These are phyloP conservation scores for Lithobius niger DNA, from an alignment of 1,140 invertebrate species.

Conservation along the genomic window DNA sequence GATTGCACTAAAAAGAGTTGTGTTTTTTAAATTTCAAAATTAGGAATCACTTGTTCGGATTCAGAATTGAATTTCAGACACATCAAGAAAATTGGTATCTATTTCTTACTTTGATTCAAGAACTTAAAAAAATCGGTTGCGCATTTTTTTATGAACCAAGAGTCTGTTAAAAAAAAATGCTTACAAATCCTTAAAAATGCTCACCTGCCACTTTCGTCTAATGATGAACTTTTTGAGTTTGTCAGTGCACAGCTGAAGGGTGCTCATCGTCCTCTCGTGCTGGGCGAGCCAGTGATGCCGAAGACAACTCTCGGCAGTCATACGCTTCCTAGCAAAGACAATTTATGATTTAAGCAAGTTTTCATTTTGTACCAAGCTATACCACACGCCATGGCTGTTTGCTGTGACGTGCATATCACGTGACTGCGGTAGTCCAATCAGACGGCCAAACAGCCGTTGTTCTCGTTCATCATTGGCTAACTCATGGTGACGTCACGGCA, in stretches of 20 bases:
- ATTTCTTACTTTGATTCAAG: no score
- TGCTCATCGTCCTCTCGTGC: slow-evolving; percentile 45
- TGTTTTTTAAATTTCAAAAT: no score
- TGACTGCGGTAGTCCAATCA: neutral
- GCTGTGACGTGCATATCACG: no score
- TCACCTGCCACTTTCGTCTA: slow-evolving; percentile 80
- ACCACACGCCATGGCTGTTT: no score
- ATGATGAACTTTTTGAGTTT: slow-evolving; percentile 81
- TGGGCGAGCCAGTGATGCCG: slow-evolving; percentile 63
- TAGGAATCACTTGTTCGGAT: no score
- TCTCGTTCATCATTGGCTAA: no score
- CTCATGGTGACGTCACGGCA: no score
- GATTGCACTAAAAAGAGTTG: no score
- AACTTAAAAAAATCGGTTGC: no score
- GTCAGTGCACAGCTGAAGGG: slow-evolving; percentile 58
- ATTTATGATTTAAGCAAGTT: neutral
- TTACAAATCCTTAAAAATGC: slow-evolving; percentile 16
- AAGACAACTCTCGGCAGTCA: slow-evolving; percentile 59
- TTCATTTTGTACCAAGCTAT: neutral
- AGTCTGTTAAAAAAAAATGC: neutral
- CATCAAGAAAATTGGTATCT: no score
- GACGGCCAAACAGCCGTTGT: no score
- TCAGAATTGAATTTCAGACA: no score
- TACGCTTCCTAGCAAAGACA: slow-evolving; percentile 43
- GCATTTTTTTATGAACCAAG: neutral